These are phyloP conservation scores for Altica lythri DNA, from an alignment of 2,888 invertebrate genomes.

Conservation along the genomic window DNA sequence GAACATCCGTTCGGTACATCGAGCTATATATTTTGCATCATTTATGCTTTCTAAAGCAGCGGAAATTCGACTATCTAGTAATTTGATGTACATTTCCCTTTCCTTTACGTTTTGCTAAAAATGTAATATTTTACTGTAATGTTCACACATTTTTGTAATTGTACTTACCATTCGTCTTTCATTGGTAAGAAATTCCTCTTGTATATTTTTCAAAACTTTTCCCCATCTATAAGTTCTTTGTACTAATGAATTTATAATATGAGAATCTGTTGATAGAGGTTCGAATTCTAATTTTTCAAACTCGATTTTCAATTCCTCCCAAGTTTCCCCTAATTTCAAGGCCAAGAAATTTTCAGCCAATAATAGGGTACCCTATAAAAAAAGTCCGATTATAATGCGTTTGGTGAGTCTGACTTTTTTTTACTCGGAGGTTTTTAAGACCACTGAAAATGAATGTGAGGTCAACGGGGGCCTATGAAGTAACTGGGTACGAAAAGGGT, in stretches of 20 bases:
- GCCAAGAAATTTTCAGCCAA: slow-evolving; percentile 56
- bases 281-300: slow-evolving; percentile 50
- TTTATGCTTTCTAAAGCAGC: slow-evolving; percentile 52
- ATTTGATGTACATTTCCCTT: slow-evolving; percentile 48
- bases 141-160: too few relatives aligned
- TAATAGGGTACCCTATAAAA: slow-evolving; percentile 54
- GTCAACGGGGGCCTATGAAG: too few relatives aligned
- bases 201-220: slow-evolving; percentile 48
- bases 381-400: slow-evolving; percentile 13
- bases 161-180: slow-evolving; percentile 42
- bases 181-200: slow-evolving; percentile 47
- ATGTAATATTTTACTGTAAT: too few relatives aligned
- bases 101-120: too few relatives aligned
- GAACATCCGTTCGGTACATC: slow-evolving; percentile 54
- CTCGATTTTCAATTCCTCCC: slow-evolving; percentile 55
- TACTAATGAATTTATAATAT: slow-evolving; percentile 51
- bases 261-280: slow-evolving; percentile 53
- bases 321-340: slow-evolving; percentile 57
- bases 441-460: too few relatives aligned
- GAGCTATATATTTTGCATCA: slow-evolving; percentile 54
- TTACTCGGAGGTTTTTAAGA: too few relatives aligned
- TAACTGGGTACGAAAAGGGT: too few relatives aligned
- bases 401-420: background rate
- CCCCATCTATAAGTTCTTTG: slow-evolving; percentile 53
- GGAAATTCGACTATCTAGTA: slow-evolving; percentile 52